A percentile compares a stretch with the other conserved stretches of the same genome.
These are phyloP conservation scores for Drosophila bocki DNA, from an alignment of 1,140 invertebrate genomes.

Conservation along the genomic window DNA sequence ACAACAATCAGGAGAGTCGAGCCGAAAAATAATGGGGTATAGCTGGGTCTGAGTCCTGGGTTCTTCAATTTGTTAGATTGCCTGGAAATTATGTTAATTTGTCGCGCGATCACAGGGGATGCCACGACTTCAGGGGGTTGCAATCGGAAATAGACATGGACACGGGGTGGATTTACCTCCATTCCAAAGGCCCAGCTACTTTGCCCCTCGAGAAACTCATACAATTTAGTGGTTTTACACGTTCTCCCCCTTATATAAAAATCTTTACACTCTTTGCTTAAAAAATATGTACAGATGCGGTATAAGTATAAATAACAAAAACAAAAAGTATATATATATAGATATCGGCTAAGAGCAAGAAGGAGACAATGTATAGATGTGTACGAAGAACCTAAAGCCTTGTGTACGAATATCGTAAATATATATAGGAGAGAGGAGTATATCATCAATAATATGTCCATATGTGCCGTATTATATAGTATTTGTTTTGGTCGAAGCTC, in stretches of 20 bases:
- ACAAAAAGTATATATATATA: slow-evolving; percentile 27
- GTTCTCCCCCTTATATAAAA: slow-evolving; percentile 17
- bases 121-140: slow-evolving; percentile 46
- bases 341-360: slow-evolving; percentile 8
- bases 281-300: slow-evolving; percentile 64
- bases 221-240: slow-evolving; percentile 19
- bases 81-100: slow-evolving; percentile 62
- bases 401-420: slow-evolving; percentile 54
- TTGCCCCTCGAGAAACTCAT: slow-evolving; percentile 29
- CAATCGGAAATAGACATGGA: neutral
- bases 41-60: slow-evolving; percentile 19
- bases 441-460: slow-evolving; percentile 20
- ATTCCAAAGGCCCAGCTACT: slow-evolving; percentile 19
- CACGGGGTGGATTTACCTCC: slow-evolving; percentile 41
- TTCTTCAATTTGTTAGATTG: slow-evolving; percentile 56
- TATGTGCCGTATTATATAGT: slow-evolving; percentile 19
- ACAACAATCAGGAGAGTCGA: slow-evolving; percentile 46
- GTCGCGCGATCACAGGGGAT: slow-evolving; percentile 32
- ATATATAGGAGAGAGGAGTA: slow-evolving; percentile 37
- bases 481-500: slow-evolving; percentile 72
- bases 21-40: slow-evolving; percentile 2
- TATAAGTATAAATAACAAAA: slow-evolving; percentile 36
- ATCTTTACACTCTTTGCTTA: slow-evolving; percentile 34
- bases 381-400: slow-evolving; percentile 53
- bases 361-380: slow-evolving; percentile 9